Base-by-base conservation (phyloP, 2,113 vertebrate species). In the Xenotilapia caudafasciata region DNA sequence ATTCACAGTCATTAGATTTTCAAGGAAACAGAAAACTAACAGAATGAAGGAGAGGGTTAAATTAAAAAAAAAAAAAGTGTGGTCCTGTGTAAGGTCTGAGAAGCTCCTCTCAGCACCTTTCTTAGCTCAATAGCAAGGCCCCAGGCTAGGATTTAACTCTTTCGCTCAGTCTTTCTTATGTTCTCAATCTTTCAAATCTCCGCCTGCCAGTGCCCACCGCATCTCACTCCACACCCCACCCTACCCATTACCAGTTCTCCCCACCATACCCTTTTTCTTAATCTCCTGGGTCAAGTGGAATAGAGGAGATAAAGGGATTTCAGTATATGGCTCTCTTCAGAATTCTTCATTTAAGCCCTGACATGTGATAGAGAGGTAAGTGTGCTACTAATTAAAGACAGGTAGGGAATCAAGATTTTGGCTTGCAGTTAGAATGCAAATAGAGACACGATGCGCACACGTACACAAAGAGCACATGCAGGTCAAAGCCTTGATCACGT, bases 271-370 rank as follows among this genome's bases (percentile, higher is more conserved):
- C 40, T 42, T 68, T 83, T 55, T 28, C 86, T 90, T 65, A 80
- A 83, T 92, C 68, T 82, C 82, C 19, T 54, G 87, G 86, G 80
- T 85, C 58, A 84, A 86, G 33, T 15, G 21, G 79, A 87, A 91
- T 86, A 62, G 82, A 89, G 62, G 55, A 51, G 86, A 91, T 87
- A 89, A 91, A 90, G 81, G 86, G 79, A 90, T 92, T 92, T 89
- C 4, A 91, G 88, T 88, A 80, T 83, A 92, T 85, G 82, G 54
- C 81, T 94, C 38, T 79, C 86, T 87, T 93, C 82, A 93, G 83
- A 91, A 28, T 86, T 51, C 86, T 88, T 89, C 14, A 82, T 83
- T 80, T 89, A 88, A 85, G 68, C 81, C 53, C 84, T 86, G 70
- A 90, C 65, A 81, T 84, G 86, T 88, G 62, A 94, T 77, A 19